Evolutionary conservation across 2,797 vertebrate species (phyloP).

Genomic region (Fratercula arctica): DNA sequence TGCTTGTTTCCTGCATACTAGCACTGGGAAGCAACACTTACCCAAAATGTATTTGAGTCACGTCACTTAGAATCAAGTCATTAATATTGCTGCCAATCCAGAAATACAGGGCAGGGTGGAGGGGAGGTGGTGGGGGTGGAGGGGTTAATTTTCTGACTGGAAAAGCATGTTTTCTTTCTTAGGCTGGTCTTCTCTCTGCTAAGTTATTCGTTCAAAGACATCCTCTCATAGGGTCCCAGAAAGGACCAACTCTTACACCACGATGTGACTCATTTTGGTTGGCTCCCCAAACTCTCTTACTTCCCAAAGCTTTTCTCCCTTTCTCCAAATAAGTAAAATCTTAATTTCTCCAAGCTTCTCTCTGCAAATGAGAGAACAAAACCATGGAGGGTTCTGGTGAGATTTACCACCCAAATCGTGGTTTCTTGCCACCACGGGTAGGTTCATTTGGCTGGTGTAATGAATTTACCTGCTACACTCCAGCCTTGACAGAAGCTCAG

Average conservation of each 20-base stretch:
- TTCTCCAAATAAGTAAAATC: neutral
- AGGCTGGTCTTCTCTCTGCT: neutral
- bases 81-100: neutral
- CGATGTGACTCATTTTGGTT: neutral
- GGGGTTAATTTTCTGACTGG: neutral
- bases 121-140: neutral
- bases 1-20: neutral
- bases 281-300: neutral
- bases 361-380: neutral
- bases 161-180: neutral
- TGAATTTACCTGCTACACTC: neutral
- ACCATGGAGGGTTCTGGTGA: neutral
- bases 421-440: neutral
- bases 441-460: neutral
- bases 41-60: neutral
- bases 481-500: neutral
- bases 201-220: neutral
- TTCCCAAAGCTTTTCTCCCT: neutral
- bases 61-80: neutral
- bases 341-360: neutral
- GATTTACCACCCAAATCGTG: neutral
- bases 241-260: neutral
- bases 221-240: neutral
- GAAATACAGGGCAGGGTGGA: rapidly evolving
- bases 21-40: neutral